phyloP scores from a whole-genome alignment of 1,140 invertebrate genomes.

The Cyclargus thomasi region DNA sequence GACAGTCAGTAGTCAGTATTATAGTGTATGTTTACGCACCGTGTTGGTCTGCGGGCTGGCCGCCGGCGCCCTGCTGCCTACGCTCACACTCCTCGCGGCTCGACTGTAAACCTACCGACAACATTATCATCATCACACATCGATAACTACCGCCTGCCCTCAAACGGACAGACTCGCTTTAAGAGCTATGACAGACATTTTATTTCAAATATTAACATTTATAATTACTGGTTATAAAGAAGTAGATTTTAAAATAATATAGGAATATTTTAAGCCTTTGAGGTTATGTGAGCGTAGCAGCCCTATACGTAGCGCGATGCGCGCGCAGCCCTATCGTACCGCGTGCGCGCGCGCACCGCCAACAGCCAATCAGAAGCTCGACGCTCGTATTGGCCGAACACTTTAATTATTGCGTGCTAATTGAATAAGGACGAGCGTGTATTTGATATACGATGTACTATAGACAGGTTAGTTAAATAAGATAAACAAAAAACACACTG shows the following conservation, averaged over 20 bases:
- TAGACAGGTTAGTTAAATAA: too few relatives aligned
- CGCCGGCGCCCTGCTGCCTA: constrained; percentile 1
- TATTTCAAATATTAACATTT: too few relatives aligned
- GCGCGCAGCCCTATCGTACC: background rate
- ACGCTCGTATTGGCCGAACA: background rate
- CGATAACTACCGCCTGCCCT: background rate
- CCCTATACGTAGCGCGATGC: background rate
- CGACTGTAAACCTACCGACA: constrained; percentile 11
- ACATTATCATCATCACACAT: background rate
- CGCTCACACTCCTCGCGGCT: background rate
- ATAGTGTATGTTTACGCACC: background rate
- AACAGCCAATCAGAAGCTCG: background rate
- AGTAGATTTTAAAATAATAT: too few relatives aligned
- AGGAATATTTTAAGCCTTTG: background rate
- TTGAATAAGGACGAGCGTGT: too few relatives aligned
- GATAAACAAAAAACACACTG: too few relatives aligned
- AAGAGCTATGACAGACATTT: background rate
- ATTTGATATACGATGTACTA: too few relatives aligned
- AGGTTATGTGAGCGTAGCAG: background rate
- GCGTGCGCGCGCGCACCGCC: background rate
- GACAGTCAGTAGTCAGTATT: too few relatives aligned
- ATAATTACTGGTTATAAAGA: too few relatives aligned
- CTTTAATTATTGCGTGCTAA: background rate
- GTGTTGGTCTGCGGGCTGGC: background rate
- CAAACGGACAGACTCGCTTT: background rate